Evolutionary conservation across 2,888 invertebrate species (phyloP).

Genomic region (Pseudococcus viburni): DNA sequence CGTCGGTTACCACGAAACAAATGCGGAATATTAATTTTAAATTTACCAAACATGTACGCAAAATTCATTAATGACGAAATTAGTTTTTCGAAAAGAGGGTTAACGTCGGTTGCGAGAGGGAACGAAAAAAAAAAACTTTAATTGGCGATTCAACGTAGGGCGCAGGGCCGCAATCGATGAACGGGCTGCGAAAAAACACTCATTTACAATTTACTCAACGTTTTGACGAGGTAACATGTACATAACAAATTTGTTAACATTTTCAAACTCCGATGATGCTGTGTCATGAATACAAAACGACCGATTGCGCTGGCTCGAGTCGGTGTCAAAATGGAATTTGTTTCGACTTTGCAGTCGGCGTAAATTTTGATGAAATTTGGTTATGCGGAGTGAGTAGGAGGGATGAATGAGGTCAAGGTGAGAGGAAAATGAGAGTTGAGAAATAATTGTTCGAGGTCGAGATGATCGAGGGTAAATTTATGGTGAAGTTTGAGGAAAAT

Average conservation of each 20-base stretch:
- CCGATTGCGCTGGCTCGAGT: background rate
- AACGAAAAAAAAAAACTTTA: background rate
- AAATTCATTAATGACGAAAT: conserved; percentile 51
- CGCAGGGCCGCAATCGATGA: background rate
- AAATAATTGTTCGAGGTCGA: no score
- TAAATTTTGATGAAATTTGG: background rate
- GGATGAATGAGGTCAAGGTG: no score
- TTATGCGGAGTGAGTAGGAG: no score
- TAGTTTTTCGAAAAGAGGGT: background rate
- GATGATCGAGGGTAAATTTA: no score
- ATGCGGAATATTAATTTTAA: conserved; percentile 56
- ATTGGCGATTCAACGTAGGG: conserved; percentile 5
- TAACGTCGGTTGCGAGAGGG: conserved; percentile 13
- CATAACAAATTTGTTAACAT: conserved; percentile 28
- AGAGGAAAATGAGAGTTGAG: no score
- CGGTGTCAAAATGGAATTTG: background rate
- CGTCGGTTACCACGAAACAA: conserved; percentile 14
- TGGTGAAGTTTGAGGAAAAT: no score
- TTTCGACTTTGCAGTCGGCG: background rate
- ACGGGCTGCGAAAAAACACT: background rate
- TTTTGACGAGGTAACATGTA: conserved; percentile 53
- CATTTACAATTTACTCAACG: conserved; percentile 47
- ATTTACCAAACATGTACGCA: conserved; percentile 47
- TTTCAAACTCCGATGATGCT: conserved; percentile 17
- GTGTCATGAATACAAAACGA: conserved; percentile 9